Evolutionary conservation across 2,113 vertebrate species (phyloP).

Genomic region (Upupa epops): DNA sequence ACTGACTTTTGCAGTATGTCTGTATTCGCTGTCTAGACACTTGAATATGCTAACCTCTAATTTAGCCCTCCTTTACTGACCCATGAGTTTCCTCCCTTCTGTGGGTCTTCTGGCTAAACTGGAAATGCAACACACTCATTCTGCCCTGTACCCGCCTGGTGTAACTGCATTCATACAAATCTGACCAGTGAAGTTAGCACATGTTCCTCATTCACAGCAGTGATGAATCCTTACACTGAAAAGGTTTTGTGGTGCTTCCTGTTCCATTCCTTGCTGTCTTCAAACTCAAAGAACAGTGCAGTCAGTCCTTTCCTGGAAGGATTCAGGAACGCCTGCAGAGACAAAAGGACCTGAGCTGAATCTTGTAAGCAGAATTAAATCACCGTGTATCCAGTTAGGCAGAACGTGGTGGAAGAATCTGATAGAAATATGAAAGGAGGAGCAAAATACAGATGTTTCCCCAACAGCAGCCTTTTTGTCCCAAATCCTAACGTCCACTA

Average conservation of each 20-base stretch:
- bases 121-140: conserved; percentile 57
- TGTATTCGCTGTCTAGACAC: conserved; percentile 69
- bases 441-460: neutral
- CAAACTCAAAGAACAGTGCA: neutral
- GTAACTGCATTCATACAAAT: conserved; percentile 28
- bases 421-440: neutral
- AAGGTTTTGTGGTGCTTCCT: neutral
- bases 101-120: conserved; percentile 68
- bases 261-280: neutral
- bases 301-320: neutral
- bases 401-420: neutral
- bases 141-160: conserved; percentile 28
- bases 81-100: conserved; percentile 59
- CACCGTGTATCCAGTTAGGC: neutral
- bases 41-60: conserved; percentile 69
- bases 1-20: conserved; percentile 66
- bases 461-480: neutral
- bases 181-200: conserved; percentile 31
- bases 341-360: neutral
- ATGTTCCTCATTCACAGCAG: neutral
- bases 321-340: neutral
- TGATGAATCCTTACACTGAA: neutral
- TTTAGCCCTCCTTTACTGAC: conserved; percentile 68
- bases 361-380: neutral
- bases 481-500: neutral